A percentile compares a stretch with the other conserved stretches of the same genome.
These are phyloP conservation scores for Alviniconcha marisindica DNA, from an alignment of 1,140 invertebrate species.

Conservation along the genomic window DNA sequence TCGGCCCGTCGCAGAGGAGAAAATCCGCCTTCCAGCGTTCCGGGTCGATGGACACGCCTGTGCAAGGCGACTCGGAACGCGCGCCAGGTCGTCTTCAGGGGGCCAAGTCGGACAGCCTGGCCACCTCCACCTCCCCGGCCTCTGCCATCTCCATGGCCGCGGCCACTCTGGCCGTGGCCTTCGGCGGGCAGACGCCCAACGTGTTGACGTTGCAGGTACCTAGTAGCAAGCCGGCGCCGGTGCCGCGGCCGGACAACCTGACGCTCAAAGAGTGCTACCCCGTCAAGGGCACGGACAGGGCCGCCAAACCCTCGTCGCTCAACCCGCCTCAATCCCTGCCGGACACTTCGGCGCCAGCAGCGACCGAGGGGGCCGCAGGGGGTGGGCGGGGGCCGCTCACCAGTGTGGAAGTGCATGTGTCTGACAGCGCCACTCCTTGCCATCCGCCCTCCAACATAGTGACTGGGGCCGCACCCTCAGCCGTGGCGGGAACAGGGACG, in stretches of 20 bases:
- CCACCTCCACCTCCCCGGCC: not conserved
- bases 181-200: slow-evolving; percentile 24
- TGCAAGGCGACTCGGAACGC: not conserved
- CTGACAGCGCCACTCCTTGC: slow-evolving; percentile 61
- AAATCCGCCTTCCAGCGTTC: slow-evolving; percentile 41
- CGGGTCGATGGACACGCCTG: slow-evolving; percentile 46
- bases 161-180: slow-evolving; percentile 26
- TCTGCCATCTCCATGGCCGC: slow-evolving; percentile 24
- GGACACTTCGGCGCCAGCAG: slow-evolving; percentile 38
- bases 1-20: slow-evolving; percentile 36
- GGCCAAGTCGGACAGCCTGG: slow-evolving; percentile 27
- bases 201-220: slow-evolving; percentile 41
- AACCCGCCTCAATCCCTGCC: slow-evolving; percentile 45
- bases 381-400: slow-evolving; percentile 44
- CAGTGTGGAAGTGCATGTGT: slow-evolving; percentile 53
- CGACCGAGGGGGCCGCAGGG: slow-evolving; percentile 18
- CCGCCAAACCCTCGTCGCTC: slow-evolving; percentile 40
- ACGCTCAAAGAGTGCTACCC: slow-evolving; percentile 57
- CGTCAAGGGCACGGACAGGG: not conserved
- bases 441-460: slow-evolving; percentile 44
- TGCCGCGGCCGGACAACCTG: slow-evolving; percentile 49
- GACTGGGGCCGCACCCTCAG: not conserved
- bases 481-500: not conserved
- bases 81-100: not conserved
- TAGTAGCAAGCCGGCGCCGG: slow-evolving; percentile 8